Base-by-base conservation (phyloP, 2,888 invertebrate genomes). In the Bembecia ichneumoniformis region DNA sequence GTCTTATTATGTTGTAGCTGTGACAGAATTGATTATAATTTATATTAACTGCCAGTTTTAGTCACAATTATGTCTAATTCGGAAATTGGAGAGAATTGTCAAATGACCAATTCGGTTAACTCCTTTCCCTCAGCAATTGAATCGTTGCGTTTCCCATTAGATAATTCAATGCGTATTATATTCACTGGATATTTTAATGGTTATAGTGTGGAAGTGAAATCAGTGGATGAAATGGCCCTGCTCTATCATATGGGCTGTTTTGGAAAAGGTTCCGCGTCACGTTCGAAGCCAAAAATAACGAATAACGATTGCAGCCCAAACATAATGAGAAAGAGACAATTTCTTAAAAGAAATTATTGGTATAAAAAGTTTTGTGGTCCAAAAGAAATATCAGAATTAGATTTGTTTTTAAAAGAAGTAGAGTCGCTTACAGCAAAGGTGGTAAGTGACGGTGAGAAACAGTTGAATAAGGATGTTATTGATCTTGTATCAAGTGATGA, bases 171-270 rank as follows among this genome's bases (percentile, higher is more conserved):
- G 69, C 71, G 73, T 55, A 74, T 80, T 49, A 67, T 82, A 50
- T 90, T 90, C 62, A 88, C 86, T 54, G 93, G 92, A 0, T 76
- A 88, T 58, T 93, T 90, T 59, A 92, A 92, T 67, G 93, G 93
- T 0, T 88, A 90, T 53, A 90, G 90, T 56, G 91, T 94, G 1
- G 90, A 91, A 60, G 81, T 95, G 34, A 79, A 72, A 44, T 86
- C 91, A 55, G 66, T 75, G 0, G 84, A 89, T 46, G 90, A 91
- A 60, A 91, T 92, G 68, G 78, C 82, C 55, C 75, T 87, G 3
- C 63, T 95, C 11, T 89, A 92, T 65, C 89, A 90, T 17, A 92
- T 90, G 88, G 95, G 95, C 0, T 92, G 89, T 68, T 95, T 92
- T 77, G 95, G 95, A 0, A 94, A 94, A 80, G 93, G 92, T 1